Evolutionary conservation across 2,888 invertebrate genomes (phyloP).

Genomic region (Argyra leucocephala): DNA sequence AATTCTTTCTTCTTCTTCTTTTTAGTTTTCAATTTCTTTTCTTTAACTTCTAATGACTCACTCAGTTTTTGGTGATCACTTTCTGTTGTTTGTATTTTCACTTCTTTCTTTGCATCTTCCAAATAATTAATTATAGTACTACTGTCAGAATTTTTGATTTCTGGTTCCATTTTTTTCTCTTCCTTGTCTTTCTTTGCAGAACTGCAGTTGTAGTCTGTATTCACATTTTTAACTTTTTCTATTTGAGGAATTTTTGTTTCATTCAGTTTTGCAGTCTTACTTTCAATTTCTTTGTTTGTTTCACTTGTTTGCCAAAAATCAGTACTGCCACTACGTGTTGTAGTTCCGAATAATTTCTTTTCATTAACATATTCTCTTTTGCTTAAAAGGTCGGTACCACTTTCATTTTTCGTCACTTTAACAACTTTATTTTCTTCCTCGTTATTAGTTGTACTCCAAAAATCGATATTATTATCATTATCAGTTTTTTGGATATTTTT

Average conservation of each 20-base stretch:
- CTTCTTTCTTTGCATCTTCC: no score
- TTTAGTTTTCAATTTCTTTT: no score
- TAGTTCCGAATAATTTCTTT: neutral
- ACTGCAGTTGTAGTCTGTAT: no score
- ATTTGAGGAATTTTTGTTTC: neutral
- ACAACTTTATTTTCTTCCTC: neutral
- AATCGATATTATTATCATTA: conserved; percentile 8
- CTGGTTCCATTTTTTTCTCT: no score
- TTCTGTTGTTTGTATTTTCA: no score
- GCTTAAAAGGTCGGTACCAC: neutral
- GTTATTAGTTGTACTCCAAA: conserved; percentile 7
- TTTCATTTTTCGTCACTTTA: neutral
- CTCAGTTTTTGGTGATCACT: no score
- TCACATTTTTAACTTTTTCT: no score
- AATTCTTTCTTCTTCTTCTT: no score
- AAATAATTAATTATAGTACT: no score
- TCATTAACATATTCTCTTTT: neutral
- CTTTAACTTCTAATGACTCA: no score
- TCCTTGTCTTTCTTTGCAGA: no score
- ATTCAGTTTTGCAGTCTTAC: neutral
- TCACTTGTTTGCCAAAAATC: neutral
- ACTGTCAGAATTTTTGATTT: no score
- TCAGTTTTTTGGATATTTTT: neutral
- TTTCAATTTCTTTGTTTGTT: conserved; percentile 5
- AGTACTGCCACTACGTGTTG: neutral